Evolutionary conservation across 2,797 vertebrate species (phyloP), one percentile per base, ranked within the genome.

Genomic region (Rhadinocentrus ornatus): DNA sequence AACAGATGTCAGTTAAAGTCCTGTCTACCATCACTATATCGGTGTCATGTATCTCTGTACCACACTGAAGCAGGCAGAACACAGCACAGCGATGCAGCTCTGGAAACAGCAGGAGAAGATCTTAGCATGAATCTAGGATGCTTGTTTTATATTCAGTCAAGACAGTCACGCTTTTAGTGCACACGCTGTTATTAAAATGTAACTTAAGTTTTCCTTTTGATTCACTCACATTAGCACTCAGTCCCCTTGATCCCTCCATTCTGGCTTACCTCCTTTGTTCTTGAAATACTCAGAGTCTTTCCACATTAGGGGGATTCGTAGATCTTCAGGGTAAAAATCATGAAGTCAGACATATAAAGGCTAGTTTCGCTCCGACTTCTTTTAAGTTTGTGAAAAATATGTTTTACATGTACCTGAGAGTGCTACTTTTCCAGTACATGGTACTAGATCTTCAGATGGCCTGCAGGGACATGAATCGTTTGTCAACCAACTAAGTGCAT

Each of bases 201-300:
- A 39, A 37, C 13, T 50, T 18, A 16, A 5, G 4, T 39, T 11
- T 71, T 9, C 16, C 4, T 37, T 50, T 52, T 11, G 48, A 37
- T 29, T 54, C 15, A 64, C 2, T 50, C 7, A 52, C 11, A 48
- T 53, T 1, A 24, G 5, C 13, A 46, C 22, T 52, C 48, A 22
- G 26, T 8, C 26, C 20, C 15, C 4, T 50, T 64, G 12, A 44
- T 59, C n/a, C 0, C 32, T 29, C 9, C 2, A 3, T 27, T 58
- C 44, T 22, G 2, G 73, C 83, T 92, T 62, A 96, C 96, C 96
- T n/a, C 96, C 96, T 88, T 96, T 97, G 90, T 97, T 96, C 92
- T 95, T 96, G 88, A 97, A 96, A 86, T 97, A 96, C 71, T 97
- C 96, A 0, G 95, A 96, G 89, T 97, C 96, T 88, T 97, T 97